Evolutionary conservation across 2,888 invertebrate species (phyloP).

Genomic region (Tribolium freemani): DNA sequence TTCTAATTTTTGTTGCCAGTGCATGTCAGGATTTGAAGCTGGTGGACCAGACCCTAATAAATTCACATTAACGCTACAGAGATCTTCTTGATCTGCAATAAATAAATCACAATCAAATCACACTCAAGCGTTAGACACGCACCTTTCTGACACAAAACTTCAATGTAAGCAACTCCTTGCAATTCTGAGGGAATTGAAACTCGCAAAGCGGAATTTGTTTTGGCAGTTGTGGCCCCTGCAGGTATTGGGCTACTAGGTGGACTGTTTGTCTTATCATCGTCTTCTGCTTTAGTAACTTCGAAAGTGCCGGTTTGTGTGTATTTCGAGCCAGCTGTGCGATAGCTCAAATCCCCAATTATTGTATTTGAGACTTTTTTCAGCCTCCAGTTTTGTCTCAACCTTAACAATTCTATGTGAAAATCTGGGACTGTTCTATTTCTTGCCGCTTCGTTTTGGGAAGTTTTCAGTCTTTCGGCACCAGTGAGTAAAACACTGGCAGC

Average conservation of each 20-base stretch:
- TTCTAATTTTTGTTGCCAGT: conserved; percentile 97
- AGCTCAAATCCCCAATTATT: conserved; percentile 96
- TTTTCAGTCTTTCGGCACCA: conserved; percentile 89
- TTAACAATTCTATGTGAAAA: conserved; percentile 92
- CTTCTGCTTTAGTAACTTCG: conserved; percentile 95
- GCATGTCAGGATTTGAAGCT: conserved; percentile 80
- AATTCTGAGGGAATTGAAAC: conserved; percentile 95
- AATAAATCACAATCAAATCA: conserved; percentile 40
- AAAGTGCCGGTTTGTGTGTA: conserved; percentile 95
- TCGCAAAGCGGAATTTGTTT: conserved; percentile 82
- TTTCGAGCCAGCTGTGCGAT: conserved; percentile 94
- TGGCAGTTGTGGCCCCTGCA: conserved; percentile 68
- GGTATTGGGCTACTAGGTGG: conserved; percentile 68
- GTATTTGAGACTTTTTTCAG: conserved; percentile 96
- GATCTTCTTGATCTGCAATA: conserved; percentile 85
- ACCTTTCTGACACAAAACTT: conserved; percentile 95
- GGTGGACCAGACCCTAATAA: conserved; percentile 83
- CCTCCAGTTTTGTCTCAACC: conserved; percentile 94
- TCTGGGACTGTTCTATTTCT: conserved; percentile 85
- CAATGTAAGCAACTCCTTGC: conserved; percentile 96
- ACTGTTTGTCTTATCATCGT: conserved; percentile 72
- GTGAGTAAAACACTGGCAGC: conserved; percentile 87
- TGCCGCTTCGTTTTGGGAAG: conserved; percentile 84
- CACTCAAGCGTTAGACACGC: background rate
- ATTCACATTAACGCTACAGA: conserved; percentile 87